phyloP scores from a whole-genome alignment of 2,113 vertebrate species.

The Sakesphorus luctuosus region DNA sequence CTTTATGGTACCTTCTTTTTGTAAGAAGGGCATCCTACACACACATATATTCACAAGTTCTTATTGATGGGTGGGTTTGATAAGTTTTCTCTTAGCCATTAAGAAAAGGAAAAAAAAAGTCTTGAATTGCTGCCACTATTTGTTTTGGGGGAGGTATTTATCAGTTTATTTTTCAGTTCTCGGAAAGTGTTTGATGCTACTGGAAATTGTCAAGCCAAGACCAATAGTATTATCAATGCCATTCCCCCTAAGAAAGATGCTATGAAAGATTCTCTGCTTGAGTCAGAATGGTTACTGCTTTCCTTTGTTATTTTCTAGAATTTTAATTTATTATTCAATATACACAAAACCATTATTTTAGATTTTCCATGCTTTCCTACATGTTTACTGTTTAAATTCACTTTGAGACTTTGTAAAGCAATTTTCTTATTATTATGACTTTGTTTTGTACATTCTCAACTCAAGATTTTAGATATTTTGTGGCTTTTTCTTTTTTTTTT shows the following conservation, averaged over 20 bases:
- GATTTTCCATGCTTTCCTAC: constrained; percentile 55
- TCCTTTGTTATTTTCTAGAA: constrained; percentile 42
- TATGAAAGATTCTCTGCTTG: neutral
- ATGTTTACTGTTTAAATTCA: constrained; percentile 53
- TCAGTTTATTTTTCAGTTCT: neutral
- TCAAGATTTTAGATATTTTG: constrained; percentile 61
- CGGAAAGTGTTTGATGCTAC: neutral
- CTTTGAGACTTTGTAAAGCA: constrained; percentile 62
- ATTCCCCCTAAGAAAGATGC: neutral
- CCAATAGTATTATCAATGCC: neutral
- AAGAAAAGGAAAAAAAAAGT: neutral
- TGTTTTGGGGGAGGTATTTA: neutral
- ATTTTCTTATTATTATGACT: constrained; percentile 67
- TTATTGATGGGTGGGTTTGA: neutral
- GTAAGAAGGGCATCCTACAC: neutral
- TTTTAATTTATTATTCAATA: constrained; percentile 69
- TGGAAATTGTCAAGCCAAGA: neutral
- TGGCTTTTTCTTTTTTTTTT: constrained; percentile 10
- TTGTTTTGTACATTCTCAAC: constrained; percentile 72
- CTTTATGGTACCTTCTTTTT: neutral
- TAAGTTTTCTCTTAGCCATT: neutral
- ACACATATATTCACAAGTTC: neutral
- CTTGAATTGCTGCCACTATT: neutral
- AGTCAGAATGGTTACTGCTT: constrained; percentile 51
- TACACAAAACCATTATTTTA: constrained; percentile 21